A percentile compares a stretch with the other conserved stretches of the same genome.
Evolutionary conservation across 30 jellyfish, hydroid and myxozoan species (phyloP).

Genomic region (Chrysaora quinquecirrha): DNA sequence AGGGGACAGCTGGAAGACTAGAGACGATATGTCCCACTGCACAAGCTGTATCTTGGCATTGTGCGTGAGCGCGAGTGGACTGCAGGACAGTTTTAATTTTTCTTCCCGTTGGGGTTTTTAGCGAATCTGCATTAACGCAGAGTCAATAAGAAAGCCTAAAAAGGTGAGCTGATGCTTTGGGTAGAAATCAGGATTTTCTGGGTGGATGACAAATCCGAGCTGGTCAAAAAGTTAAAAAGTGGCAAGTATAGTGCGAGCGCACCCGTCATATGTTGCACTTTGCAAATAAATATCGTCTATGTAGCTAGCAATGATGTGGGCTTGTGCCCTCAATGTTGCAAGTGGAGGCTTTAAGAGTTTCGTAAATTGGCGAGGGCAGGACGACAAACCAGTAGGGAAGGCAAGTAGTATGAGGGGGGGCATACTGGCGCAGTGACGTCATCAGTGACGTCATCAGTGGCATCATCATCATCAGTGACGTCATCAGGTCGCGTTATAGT

Average conservation of each 20-base stretch:
- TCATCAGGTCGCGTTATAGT: too few relatives aligned
- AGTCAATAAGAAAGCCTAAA: not conserved
- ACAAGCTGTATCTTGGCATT: too few relatives aligned
- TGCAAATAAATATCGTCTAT: not conserved
- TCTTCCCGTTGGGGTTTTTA: too few relatives aligned
- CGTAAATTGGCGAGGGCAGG: not conserved
- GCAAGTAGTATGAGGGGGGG: too few relatives aligned
- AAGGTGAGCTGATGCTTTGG: not conserved
- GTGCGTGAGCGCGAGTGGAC: too few relatives aligned
- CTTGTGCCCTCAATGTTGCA: not conserved
- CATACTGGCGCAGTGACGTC: too few relatives aligned
- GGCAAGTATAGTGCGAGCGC: too few relatives aligned
- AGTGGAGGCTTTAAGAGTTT: not conserved
- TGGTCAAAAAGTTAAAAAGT: not conserved
- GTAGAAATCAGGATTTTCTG: not conserved
- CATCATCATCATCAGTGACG: too few relatives aligned
- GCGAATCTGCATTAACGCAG: not conserved
- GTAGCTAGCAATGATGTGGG: not conserved
- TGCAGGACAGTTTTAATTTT: too few relatives aligned
- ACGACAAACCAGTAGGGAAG: not conserved
- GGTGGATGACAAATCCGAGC: not conserved
- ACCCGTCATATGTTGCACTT: not conserved
- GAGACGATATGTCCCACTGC: too few relatives aligned
- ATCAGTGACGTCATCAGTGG: too few relatives aligned
- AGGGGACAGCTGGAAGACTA: too few relatives aligned